These are phyloP conservation scores for Lepas anatifera DNA, from an alignment of 2,888 invertebrate genomes.

Conservation along the genomic window DNA sequence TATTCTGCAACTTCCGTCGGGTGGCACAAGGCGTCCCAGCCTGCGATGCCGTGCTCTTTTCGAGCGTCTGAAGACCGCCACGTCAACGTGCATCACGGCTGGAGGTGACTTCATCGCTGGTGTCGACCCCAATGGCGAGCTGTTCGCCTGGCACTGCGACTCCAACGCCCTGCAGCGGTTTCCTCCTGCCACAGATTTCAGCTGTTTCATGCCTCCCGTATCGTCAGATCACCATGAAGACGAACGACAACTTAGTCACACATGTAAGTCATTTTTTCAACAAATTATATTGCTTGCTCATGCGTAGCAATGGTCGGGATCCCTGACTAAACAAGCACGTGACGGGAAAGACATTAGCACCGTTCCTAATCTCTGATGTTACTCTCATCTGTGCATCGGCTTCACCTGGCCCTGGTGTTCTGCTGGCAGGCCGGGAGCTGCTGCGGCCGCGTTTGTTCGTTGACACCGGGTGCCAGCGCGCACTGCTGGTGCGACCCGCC, in stretches of 20 bases:
- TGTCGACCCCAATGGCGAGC: background rate
- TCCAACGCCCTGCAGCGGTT: background rate
- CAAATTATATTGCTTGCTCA: too few species aligned
- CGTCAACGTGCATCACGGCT: background rate
- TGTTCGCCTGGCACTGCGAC: background rate
- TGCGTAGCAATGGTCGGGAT: too few species aligned
- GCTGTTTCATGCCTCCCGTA: background rate
- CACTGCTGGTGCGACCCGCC: background rate
- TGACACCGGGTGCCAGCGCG: background rate
- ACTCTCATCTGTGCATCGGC: too few species aligned
- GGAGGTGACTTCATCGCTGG: background rate
- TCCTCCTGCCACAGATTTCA: background rate
- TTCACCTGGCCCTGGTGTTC: too few species aligned
- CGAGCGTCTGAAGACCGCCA: background rate
- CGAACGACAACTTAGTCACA: background rate
- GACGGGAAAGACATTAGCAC: too few species aligned
- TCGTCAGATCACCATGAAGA: background rate
- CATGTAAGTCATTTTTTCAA: background rate
- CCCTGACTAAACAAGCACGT: too few species aligned
- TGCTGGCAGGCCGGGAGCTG: background rate
- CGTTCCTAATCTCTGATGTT: too few species aligned
- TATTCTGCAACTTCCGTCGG: background rate
- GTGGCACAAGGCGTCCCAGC: background rate
- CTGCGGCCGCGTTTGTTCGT: background rate
- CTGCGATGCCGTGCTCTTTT: background rate